Evolutionary conservation across 2,113 vertebrate species (phyloP).

Genomic region (Motacilla tschutschensis): DNA sequence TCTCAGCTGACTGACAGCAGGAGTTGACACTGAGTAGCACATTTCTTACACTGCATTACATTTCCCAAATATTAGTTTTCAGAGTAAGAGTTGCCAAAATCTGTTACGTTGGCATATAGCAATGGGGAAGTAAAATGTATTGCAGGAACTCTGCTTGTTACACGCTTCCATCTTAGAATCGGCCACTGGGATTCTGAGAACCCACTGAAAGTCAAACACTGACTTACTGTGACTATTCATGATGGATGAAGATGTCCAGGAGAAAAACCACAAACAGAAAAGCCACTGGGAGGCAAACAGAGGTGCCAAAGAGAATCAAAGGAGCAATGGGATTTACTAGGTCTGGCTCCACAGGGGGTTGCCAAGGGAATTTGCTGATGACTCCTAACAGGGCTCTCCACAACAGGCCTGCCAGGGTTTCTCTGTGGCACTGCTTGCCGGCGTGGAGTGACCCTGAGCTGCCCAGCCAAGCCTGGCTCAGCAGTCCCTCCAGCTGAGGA

Average conservation of each 20-base stretch:
- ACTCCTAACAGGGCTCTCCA: background rate
- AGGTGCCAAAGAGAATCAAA: background rate
- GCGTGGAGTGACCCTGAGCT: background rate
- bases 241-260: background rate
- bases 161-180: background rate
- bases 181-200: background rate
- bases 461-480: background rate
- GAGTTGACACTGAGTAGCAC: background rate
- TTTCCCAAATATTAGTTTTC: background rate
- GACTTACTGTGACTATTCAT: background rate
- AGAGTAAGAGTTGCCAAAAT: background rate
- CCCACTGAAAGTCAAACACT: background rate
- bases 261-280: background rate
- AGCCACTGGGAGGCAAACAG: background rate
- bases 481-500: background rate
- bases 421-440: rapidly evolving
- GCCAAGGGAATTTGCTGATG: background rate
- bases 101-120: background rate
- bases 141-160: background rate
- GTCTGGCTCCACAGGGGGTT: background rate
- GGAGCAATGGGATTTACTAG: background rate
- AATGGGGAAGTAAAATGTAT: rapidly evolving
- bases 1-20: background rate
- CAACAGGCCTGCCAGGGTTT: no score
- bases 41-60: background rate